These are phyloP conservation scores for Mycetomoellerius zeteki DNA, from an alignment of 1,140 invertebrate species.

Conservation along the genomic window DNA sequence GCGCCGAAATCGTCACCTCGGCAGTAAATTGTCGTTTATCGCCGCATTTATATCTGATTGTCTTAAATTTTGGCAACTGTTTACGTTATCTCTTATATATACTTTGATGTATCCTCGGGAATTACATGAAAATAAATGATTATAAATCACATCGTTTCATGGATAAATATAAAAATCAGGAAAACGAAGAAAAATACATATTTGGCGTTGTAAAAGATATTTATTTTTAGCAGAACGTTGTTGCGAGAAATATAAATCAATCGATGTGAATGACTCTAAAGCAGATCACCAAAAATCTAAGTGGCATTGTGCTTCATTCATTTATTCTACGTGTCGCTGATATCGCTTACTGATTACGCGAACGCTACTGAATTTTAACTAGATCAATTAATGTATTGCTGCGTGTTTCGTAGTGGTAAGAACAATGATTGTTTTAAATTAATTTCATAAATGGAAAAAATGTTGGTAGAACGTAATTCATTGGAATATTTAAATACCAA, in stretches of 20 bases:
- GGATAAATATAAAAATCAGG: not conserved
- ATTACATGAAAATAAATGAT: not conserved
- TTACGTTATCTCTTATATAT: not conserved
- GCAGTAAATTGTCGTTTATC: not conserved
- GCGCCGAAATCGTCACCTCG: not conserved
- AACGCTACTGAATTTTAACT: conserved; percentile 40
- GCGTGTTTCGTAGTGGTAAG: not conserved
- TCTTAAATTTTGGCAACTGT: not conserved
- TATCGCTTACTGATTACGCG: conserved; percentile 20
- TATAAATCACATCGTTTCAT: not conserved
- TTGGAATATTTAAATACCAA: not conserved
- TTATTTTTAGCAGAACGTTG: not conserved
- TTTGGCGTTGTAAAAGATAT: not conserved
- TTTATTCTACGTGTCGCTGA: not conserved
- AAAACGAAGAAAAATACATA: not conserved
- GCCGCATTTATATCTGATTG: not conserved
- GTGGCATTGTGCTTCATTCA: not conserved
- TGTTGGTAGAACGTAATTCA: not conserved
- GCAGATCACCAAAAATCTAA: conserved; percentile 27
- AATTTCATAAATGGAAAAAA: conserved; percentile 8
- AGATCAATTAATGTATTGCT: not conserved
- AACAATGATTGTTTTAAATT: not conserved
- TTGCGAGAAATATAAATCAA: not conserved
- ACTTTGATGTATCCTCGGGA: too few species aligned
- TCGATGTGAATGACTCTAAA: not conserved